A percentile compares a stretch with the other conserved stretches of the same genome.
Evolutionary conservation across 2,113 vertebrate genomes (phyloP).

Genomic region (Heterotis niloticus): DNA sequence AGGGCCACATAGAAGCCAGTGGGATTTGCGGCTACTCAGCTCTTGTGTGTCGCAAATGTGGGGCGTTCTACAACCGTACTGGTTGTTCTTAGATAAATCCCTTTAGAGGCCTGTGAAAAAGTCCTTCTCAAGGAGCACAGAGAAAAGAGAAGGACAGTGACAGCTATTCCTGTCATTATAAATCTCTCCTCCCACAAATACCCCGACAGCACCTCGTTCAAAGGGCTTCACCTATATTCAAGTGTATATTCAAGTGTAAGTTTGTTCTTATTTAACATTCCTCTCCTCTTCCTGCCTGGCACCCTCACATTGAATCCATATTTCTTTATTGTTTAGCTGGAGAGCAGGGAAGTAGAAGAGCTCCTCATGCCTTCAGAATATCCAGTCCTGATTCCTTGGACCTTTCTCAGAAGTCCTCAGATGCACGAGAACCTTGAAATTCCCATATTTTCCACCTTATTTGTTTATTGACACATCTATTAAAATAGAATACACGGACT

Average conservation of each 20-base stretch:
- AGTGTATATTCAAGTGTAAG: constrained; percentile 39
- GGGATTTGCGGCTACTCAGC: not conserved
- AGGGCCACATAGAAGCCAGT: not conserved
- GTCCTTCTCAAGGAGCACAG: not conserved
- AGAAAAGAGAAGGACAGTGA: not conserved
- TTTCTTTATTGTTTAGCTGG: constrained; percentile 31
- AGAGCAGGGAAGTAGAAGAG: not conserved
- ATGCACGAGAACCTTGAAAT: not conserved
- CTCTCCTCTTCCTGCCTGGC: constrained; percentile 27
- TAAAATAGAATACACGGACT: not conserved
- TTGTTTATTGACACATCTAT: not conserved
- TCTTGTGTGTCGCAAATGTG: not conserved
- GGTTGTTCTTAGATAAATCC: not conserved
- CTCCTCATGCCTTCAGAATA: not conserved
- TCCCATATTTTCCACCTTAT: too few species aligned
- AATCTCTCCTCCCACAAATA: not conserved
- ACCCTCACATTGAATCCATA: constrained; percentile 41
- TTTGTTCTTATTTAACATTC: constrained; percentile 26
- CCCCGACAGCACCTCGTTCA: not conserved
- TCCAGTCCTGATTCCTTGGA: not conserved
- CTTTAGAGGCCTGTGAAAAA: not conserved
- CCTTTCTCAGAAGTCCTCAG: not conserved
- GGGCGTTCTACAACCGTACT: not conserved
- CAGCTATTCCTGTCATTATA: too few species aligned
- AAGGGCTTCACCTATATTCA: constrained; percentile 28